Base-by-base conservation (phyloP, 2,797 vertebrate species). In the Diceros bicornis region DNA sequence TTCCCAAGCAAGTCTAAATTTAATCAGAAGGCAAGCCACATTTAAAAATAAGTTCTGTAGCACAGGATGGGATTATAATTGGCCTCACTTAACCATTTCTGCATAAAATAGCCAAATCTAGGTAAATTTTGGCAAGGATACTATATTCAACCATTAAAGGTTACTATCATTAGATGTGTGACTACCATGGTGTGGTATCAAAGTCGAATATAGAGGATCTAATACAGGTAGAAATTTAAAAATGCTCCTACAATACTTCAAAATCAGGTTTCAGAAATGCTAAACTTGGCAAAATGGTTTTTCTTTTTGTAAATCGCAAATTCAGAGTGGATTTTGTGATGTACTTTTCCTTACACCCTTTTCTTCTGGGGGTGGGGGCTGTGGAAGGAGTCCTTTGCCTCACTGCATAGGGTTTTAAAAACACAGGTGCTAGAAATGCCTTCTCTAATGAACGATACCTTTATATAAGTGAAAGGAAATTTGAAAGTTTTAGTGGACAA, bases 221-320 rank as follows among this genome's bases (percentile, higher is more conserved):
- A 52, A 66, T 44, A 55, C 0, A 69, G 9, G 6, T 6, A 77
- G 61, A 74, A 32, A 57, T 52, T 86, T 78, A 37, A 75, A 93
- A 96, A 92, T n/a, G 32, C 17, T 25, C 41, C 34, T 25, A 14
- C 16, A 61, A 50, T 72, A 91, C 66, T 88, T 75, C 9, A 87
- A 89, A 90, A 69, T 32, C 52, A 84, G n/a, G n/a, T 59, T 92
- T 66, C n/a, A 84, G 75, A 91, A 91, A 66, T 77, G n/a, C 6
- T n/a, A 72, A 96, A 25, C 5, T 94, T n/a, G 84, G 34, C 18
- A 83, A 84, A 88, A 41, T 7, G 10, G 47, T 9, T 47, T 47
- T 47, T 1, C 20, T 50, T 16, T 78, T 71, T 75, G 57, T 93
- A 85, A 71, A 59, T 0, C 81, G 52, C 14, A 77, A 87, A 83